Evolutionary conservation across 2,113 vertebrate species (phyloP), one percentile per base, ranked within the genome.

Genomic region (human (Homo sapiens)): DNA sequence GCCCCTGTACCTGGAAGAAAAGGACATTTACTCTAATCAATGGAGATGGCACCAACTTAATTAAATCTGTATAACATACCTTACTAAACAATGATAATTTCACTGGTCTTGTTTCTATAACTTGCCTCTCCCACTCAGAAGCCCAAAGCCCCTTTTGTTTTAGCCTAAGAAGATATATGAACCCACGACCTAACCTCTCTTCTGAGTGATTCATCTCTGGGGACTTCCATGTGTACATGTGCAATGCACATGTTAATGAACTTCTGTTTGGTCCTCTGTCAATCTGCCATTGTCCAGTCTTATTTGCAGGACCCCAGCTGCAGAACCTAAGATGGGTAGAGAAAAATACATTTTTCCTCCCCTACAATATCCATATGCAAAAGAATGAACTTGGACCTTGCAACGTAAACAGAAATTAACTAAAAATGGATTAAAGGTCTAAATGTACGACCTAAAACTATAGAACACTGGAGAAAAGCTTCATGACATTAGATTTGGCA

Each of bases 201-300:
- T 75, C 22, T 75, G 35, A 55, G 23, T 20, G 27, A 9, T 61
- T 73, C 10, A 6, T 40, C 55, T 45, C 80, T 23, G 11, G 32
- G 23, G 11, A 17, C 14, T 48, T 40, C 32, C 30, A 7, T 6
- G 25, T 30, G 8, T 11, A 16, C n/a, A 30, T 18, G 55, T 3
- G 4, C 43, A 17, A 14, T 3, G 5, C 18, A 6, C 5, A 0
- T 2, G 27, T 35, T 8, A 12, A 43, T 55, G 25, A 70, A 59
- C 18, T n/a, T 20, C 23, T 30, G 22, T 7, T n/a, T n/a, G 9
- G 17, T 66, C 52, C 18, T 13, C 1, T 20, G 7, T 75, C 64
- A 7, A 8, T 30, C 68, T 23, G 6, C 32, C 25, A 17, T 70
- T 32, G 61, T 38, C 30, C 78, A 43, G 1, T 55, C 25, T 40